Conservation (phyloP, 2,888 invertebrate species). For the Cerastis rubricosa region DNA sequence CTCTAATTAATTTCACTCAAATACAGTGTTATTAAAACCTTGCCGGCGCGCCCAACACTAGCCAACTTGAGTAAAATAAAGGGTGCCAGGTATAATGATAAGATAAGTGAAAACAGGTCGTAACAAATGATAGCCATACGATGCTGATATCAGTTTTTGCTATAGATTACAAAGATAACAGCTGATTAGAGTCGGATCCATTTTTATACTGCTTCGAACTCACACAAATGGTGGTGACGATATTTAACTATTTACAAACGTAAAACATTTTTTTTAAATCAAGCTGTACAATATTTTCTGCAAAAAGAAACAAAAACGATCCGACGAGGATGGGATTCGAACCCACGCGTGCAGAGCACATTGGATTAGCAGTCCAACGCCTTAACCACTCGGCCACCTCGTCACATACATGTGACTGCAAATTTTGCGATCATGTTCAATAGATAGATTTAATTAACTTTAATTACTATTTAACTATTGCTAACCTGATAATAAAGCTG, state of each 20-base stretch:
- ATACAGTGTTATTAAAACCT: constrained; percentile 56
- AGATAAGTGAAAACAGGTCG: constrained; percentile 88
- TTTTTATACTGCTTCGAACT: constrained; percentile 25
- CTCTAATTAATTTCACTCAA: constrained; percentile 41
- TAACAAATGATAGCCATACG: constrained; percentile 81
- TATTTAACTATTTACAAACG: neutral
- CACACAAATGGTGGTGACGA: neutral
- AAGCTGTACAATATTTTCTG: neutral
- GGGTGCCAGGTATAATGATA: constrained; percentile 83
- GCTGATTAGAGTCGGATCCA: constrained; percentile 76
- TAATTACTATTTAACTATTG: neutral
- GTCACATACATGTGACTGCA: constrained; percentile 80
- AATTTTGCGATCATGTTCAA: constrained; percentile 72
- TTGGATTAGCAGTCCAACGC: constrained; percentile 97
- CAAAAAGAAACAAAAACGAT: constrained; percentile 69
- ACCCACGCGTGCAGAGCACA: constrained; percentile 96
- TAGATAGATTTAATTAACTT: neutral
- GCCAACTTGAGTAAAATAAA: constrained; percentile 84
- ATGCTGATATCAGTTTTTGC: constrained; percentile 81
- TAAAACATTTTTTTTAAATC: neutral
- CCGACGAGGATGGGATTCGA: constrained; percentile 96
- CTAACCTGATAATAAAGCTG: neutral
- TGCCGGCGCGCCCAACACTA: constrained; percentile 77
- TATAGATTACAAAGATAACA: constrained; percentile 85
- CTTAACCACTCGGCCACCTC: constrained; percentile 97